Evolutionary conservation across 2,113 vertebrate species (phyloP), one percentile per base, ranked within the genome.

Genomic region (Erythrolamprus reginae): DNA sequence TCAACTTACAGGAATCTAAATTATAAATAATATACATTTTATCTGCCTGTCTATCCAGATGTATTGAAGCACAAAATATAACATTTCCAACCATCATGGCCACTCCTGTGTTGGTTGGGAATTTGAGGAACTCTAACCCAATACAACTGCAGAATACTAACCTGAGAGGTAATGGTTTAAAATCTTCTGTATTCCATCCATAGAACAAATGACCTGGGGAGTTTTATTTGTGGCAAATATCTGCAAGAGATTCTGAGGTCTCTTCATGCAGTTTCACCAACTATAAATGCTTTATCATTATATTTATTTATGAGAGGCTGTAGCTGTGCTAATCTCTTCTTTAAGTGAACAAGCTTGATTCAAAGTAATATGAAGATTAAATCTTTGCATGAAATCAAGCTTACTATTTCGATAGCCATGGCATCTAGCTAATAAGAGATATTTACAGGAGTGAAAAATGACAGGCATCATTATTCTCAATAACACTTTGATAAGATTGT

Each of bases 181-280:
- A 52, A 51, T 38, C 56, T 19, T 70, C 45, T 33, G 38, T 17
- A 33, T 88, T 65, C 47, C 45, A 48, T 48, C 45, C 45, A 88
- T 10, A 28, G 15, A 82, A 77, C 33, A 24, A 19, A 51, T n/a
- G 28, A 38, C 9, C 45, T 33, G 17, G 23, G 50, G 33, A 21
- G 38, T 58, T 38, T 42, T 45, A 42, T 42, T 24, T 56, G 17
- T 19, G 82, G 33, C 42, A 0, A 0, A 0, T 55, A 55, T 50
- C 89, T 56, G 42, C 65, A 55, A 82, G 45, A 65, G 0, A 0
- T 6, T 70, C 26, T 82, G 21, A 89, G 58, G n/a, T 26, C 0
- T 0, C n/a, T 56, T 84, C 58, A 86, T 56, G 52, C 89, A 86
- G 52, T 47, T 92, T 93, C 55, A 52, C 82, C 88, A 84, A 3